Conservation (phyloP, 2,797 vertebrate species). For the Bryconaethiops microstoma region DNA sequence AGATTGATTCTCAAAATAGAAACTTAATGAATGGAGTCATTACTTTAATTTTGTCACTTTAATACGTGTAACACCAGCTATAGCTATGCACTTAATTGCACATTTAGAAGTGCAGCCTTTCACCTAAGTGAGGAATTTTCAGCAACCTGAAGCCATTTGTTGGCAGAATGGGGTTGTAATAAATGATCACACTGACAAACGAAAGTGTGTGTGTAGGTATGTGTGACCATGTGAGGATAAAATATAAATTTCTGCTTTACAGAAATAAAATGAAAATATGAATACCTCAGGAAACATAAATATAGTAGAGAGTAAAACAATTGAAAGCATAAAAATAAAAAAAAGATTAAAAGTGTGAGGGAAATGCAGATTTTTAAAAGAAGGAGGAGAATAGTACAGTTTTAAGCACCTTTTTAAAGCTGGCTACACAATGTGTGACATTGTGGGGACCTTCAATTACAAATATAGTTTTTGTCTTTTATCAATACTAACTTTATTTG, state of each 20-base stretch:
- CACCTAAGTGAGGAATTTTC: not conserved
- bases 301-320: too few species aligned
- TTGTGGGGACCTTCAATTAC: not conserved
- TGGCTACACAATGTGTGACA: not conserved
- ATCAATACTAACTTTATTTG: not conserved
- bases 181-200: conserved; percentile 38
- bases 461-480: not conserved
- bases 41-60: not conserved
- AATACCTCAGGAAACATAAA: too few species aligned
- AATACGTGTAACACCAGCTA: not conserved
- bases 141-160: conserved; percentile 35
- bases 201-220: not conserved
- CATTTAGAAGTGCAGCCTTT: not conserved
- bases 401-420: too few species aligned
- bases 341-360: too few species aligned
- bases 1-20: not conserved
- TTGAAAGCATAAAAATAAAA: too few species aligned
- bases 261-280: too few species aligned
- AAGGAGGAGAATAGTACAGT: too few species aligned
- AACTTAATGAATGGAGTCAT: not conserved
- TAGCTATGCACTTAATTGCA: not conserved
- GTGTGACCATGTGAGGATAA: not conserved
- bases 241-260: not conserved
- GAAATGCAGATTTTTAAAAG: too few species aligned
- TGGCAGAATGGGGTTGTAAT: conserved; percentile 16